Evolutionary conservation across 2,113 vertebrate species (phyloP), one percentile per base, ranked within the genome.

Genomic region (Perca flavescens): DNA sequence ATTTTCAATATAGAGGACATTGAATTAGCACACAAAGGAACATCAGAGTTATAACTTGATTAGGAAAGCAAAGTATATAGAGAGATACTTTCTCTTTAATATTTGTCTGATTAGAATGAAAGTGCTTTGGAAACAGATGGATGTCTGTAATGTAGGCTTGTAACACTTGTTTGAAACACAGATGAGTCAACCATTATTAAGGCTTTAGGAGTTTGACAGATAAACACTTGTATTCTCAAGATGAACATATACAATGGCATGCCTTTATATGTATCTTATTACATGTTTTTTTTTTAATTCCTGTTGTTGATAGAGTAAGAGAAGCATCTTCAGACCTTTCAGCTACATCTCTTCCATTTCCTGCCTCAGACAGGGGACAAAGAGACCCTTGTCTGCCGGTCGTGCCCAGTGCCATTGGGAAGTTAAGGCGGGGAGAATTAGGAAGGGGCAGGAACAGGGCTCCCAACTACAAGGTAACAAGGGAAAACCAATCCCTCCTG

Each of bases 401-500:
- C 5, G 58, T 92, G 86, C 87, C 90, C 28, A 80, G 69, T 83
- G 81, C 75, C 85, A 85, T 73, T 88, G 91, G 92, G 91, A 93
- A 88, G 87, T 91, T 83, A 91, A 92, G 91, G 94, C 82, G 92
- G 93, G 90, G 93, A 94, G 86, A 94, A 94, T 93, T 92, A 94
- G 92, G 89, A 91, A 93, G 88, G 91, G 93, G 92, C 93, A 92
- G 90, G 92, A 94, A 94, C 90, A 85, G 86, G 93, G 89, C 91
- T 93, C 90, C 91, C 87, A 90, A 93, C 91, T 93, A 95, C 94
- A 95, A 89, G 91, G 93, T 94, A 94, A 94, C 91, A 94, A 92
- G 94, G 94, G 94, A 92, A 95, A 96, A 95, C 91, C 88, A 94
- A 96, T 94, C 95, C 94, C 92, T 89, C 89, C 80, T 90, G 94